Base-by-base conservation (phyloP, 2,888 invertebrate species). In the Nymphalis polychloros region DNA sequence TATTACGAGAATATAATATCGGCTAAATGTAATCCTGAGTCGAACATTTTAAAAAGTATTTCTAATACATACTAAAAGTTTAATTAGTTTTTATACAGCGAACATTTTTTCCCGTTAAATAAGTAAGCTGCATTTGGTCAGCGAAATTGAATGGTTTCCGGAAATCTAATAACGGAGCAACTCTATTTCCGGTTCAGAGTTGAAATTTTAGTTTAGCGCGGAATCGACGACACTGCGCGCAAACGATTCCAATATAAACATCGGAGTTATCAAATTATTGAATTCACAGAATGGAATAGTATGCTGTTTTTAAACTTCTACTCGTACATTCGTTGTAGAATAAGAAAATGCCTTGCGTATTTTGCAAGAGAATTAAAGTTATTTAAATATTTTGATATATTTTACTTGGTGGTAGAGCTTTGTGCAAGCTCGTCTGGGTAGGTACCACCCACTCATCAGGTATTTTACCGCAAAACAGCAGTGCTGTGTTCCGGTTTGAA, bases 111-210 rank as follows among this genome's bases (percentile, higher is more conserved):
- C 41, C 13, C 41, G 10, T 20, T 10, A n/a, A 35, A 57, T 57
- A 41, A 57, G 13, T 41, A 13, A 41, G 41, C 57, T 57, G 19
- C n/a, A 57, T 57, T 41, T 19, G 35, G n/a, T 41, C 57, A 57
- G 57, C 41, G 13, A 19, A 35, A 57, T 57, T 8, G 57, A 41
- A 57, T 19, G 31, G 41, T 41, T 57, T 57, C 57, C 41, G 35
- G 35, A 10, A 27, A 57, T 10, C 57, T 53, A 57, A 41, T 41
- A 57, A 57, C 57, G 35, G 57, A 57, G 19, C n/a, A 13, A n/a
- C 7, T 17, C 35, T 57, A 57, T 57, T 41, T 57, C 57, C 57
- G 57, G 8, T 27, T 31, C 31, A 31, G 35, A 19, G 57, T 41
- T 17, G 57, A 57, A 57, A 57, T 35, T 57, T 57, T 13, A 57